phyloP scores from a whole-genome alignment of 2,888 invertebrate genomes.

The Oxycera nigricornis region DNA sequence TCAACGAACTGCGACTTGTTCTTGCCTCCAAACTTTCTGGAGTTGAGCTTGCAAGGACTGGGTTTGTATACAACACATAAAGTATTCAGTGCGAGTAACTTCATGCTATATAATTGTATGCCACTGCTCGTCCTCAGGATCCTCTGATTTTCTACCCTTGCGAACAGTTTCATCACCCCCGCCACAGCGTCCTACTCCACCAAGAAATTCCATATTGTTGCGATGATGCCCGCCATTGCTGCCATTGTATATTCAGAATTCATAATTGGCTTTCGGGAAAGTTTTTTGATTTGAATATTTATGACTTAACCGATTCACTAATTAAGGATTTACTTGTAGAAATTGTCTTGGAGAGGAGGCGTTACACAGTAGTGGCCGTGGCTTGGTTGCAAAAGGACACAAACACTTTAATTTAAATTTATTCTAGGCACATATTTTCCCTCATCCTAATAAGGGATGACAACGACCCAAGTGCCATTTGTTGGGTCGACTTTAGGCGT shows the following conservation, averaged over 20 bases:
- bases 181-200: not conserved
- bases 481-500: too few relatives aligned
- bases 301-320: conserved; percentile 50
- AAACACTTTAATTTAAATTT: conserved; percentile 45
- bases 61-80: conserved; percentile 39
- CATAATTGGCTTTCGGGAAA: conserved; percentile 49
- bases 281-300: conserved; percentile 50
- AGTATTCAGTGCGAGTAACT: conserved; percentile 46
- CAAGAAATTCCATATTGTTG: conserved; percentile 6
- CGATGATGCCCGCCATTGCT: conserved; percentile 21
- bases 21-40: not conserved
- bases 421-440: conserved; percentile 43
- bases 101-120: conserved; percentile 45
- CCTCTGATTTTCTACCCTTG: conserved; percentile 30
- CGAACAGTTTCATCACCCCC: not conserved
- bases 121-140: conserved; percentile 12
- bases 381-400: not conserved
- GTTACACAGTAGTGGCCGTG: not conserved
- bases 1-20: conserved; percentile 12
- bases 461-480: too few relatives aligned
- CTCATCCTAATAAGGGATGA: too few relatives aligned
- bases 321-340: conserved; percentile 48
- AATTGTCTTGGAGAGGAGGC: conserved; percentile 24
- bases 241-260: conserved; percentile 48
- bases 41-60: not conserved